phyloP scores from a whole-genome alignment of 2,113 vertebrate genomes.

The Marmota monax region DNA sequence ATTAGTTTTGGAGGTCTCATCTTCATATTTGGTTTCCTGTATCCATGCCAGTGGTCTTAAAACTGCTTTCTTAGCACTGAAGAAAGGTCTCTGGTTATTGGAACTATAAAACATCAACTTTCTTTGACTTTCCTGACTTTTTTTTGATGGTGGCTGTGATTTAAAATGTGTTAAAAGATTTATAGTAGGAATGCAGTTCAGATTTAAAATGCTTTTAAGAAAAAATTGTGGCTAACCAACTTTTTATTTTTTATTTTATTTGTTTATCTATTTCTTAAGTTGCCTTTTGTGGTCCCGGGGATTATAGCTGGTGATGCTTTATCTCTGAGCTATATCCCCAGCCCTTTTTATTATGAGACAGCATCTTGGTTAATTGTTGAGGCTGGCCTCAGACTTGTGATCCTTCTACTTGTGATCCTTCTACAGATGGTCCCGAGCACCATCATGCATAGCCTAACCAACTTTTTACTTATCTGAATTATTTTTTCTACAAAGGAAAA shows the following conservation, averaged over 20 bases:
- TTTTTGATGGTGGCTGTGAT: neutral
- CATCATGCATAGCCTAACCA: neutral
- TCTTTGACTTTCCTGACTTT: neutral
- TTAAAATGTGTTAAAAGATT: neutral
- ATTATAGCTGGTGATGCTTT: too few relatives aligned
- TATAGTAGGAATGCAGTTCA: neutral
- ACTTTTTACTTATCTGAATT: neutral
- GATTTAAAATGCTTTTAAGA: conserved; percentile 23
- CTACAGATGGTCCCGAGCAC: too few relatives aligned
- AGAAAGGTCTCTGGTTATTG: neutral
- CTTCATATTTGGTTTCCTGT: neutral
- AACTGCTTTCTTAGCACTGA: neutral
- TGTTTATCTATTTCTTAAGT: neutral
- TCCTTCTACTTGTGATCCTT: too few relatives aligned
- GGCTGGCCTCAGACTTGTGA: too few relatives aligned
- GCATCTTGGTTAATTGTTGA: too few relatives aligned
- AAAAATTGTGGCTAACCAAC: neutral
- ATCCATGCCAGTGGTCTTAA: neutral
- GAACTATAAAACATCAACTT: neutral
- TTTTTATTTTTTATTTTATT: neutral
- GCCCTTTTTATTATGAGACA: too few relatives aligned
- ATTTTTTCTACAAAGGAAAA: neutral
- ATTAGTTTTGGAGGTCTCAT: neutral
- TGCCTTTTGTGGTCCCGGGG: too few relatives aligned
- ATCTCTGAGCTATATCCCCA: too few relatives aligned